Evolutionary conservation across 2,797 vertebrate species (phyloP).

Genomic region (Silurus lanzhouensis): DNA sequence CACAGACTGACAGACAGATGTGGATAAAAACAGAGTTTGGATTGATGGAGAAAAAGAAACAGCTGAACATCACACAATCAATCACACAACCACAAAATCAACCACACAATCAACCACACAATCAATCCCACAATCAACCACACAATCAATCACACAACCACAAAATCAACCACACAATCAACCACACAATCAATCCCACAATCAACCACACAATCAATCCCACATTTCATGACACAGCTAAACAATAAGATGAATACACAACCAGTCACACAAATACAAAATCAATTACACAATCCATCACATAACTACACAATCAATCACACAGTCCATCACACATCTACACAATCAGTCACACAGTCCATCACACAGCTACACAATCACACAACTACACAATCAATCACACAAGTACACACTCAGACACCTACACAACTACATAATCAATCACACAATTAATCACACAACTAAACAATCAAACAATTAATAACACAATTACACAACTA

Average conservation of each 20-base stretch:
- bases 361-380: not conserved
- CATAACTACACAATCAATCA: not conserved
- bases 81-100: not conserved
- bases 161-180: too few relatives aligned
- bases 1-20: too few relatives aligned
- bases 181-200: too few relatives aligned
- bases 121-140: too few relatives aligned
- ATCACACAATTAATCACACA: not conserved
- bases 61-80: not conserved
- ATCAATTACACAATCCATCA: not conserved
- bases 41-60: not conserved
- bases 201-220: not conserved
- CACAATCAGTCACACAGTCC: not conserved
- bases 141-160: too few relatives aligned
- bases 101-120: not conserved
- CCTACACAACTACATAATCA: not conserved
- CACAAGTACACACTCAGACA: not conserved
- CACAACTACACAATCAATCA: not conserved
- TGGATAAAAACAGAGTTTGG: too few relatives aligned
- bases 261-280: not conserved
- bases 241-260: not conserved
- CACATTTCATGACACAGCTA: too few relatives aligned
- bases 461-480: too few relatives aligned
- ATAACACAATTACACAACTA: too few relatives aligned
- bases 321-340: not conserved